phyloP scores from a whole-genome alignment of 2,113 vertebrate genomes.

The Machaerirhynchus nigripectus region DNA sequence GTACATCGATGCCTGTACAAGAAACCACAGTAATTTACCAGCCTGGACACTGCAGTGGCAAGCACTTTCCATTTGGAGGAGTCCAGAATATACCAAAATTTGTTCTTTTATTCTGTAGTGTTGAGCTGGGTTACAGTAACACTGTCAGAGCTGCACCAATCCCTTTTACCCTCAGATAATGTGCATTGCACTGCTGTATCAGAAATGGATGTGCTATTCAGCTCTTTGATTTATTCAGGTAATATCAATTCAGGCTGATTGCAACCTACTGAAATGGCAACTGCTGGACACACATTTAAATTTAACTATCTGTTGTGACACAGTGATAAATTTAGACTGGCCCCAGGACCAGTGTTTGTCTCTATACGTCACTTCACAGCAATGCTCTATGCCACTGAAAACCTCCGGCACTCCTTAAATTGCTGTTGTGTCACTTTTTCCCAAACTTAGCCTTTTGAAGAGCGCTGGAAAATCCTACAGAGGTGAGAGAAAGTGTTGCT shows the following conservation, averaged over 20 bases:
- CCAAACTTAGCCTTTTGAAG: neutral
- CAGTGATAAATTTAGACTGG: neutral
- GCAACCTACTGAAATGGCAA: constrained; percentile 43
- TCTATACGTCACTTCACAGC: neutral
- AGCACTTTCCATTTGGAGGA: neutral
- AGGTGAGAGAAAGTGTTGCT: neutral
- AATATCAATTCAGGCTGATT: constrained; percentile 39
- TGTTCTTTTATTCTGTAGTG: neutral
- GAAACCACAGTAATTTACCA: neutral
- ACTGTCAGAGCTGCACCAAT: neutral
- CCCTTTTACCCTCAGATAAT: neutral
- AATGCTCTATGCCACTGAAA: neutral
- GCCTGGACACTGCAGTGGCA: neutral
- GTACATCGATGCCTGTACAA: neutral
- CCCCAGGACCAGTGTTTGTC: neutral
- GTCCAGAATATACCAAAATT: neutral
- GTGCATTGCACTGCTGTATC: neutral
- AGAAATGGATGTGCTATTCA: neutral
- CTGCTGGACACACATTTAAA: constrained; percentile 33
- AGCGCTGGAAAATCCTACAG: neutral
- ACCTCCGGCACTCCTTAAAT: neutral
- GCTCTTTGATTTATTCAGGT: constrained; percentile 22
- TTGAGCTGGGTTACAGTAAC: neutral
- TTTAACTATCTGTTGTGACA: constrained; percentile 27
- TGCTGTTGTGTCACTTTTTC: neutral